Evolutionary conservation across 2,888 invertebrate genomes (phyloP).

Genomic region (Aphidius colemani): DNA sequence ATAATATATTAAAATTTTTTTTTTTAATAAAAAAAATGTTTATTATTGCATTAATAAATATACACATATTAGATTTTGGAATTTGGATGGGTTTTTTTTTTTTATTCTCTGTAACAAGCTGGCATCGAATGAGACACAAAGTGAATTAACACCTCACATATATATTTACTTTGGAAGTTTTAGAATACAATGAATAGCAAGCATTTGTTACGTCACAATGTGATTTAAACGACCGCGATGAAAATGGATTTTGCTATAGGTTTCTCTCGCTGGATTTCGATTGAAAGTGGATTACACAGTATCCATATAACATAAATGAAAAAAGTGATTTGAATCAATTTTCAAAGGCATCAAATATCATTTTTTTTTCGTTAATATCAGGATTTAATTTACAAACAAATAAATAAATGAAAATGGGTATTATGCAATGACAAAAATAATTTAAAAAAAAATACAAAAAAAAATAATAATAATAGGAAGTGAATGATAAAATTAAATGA

Average conservation of each 20-base stretch:
- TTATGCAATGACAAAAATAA: no score
- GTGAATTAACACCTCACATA: not conserved
- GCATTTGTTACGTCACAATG: slow-evolving; percentile 22
- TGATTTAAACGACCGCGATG: slow-evolving; percentile 27
- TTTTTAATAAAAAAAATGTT: not conserved
- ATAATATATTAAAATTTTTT: not conserved
- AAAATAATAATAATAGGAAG: no score
- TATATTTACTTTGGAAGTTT: slow-evolving; percentile 3
- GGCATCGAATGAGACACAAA: slow-evolving; percentile 12
- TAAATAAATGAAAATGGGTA: no score
- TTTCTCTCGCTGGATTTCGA: slow-evolving; percentile 9
- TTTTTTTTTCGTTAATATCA: not conserved
- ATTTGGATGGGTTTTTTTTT: not conserved
- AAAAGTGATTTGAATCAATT: slow-evolving; percentile 13
- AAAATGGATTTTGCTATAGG: slow-evolving; percentile 31
- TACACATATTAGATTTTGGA: not conserved
- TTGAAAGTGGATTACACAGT: slow-evolving; percentile 31
- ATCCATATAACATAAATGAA: slow-evolving; percentile 14
- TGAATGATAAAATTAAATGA: no score
- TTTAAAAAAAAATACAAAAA: no score
- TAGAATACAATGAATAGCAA: slow-evolving; percentile 1
- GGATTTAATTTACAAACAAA: no score
- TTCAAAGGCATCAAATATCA: slow-evolving; percentile 11
- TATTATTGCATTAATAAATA: slow-evolving; percentile 2
- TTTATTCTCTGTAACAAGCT: not conserved